Percentiles rank a stretch among this genome's conserved stretches.
Conservation (phyloP, 1,140 invertebrate genomes). For the Apis cerana region DNA sequence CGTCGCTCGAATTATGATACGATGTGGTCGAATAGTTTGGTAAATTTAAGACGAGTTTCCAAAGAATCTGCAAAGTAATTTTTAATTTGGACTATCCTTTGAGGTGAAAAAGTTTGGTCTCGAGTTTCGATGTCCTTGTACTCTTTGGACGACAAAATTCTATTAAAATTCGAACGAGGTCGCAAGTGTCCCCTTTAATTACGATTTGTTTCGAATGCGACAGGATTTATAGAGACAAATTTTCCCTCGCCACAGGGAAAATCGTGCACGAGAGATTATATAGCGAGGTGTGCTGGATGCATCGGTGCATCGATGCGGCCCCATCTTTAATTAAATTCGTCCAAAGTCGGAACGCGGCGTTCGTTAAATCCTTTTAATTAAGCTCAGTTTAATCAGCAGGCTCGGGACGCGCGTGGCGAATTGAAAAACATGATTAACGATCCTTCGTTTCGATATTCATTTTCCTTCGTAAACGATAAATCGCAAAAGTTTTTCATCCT, state of each 20-base stretch:
- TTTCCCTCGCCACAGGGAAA: background rate
- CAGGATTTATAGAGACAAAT: background rate
- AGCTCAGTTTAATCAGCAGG: slow-evolving; percentile 29
- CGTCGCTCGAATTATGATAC: no score
- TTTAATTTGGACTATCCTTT: no score
- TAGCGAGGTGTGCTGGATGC: background rate
- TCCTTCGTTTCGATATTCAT: background rate
- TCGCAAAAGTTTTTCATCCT: background rate
- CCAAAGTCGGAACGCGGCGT: slow-evolving; percentile 8
- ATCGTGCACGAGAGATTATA: background rate
- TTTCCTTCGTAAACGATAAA: background rate
- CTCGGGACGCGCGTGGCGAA: background rate
- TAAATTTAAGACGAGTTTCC: background rate
- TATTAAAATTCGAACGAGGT: no score
- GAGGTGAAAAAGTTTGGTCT: no score
- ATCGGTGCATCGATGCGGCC: slow-evolving; percentile 34
- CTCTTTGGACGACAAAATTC: no score
- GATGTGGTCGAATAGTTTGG: no score
- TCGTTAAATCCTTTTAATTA: slow-evolving; percentile 44
- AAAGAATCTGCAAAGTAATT: background rate
- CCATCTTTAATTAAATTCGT: slow-evolving; percentile 44
- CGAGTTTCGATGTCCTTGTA: no score
- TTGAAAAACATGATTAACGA: background rate
- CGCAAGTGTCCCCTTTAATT: no score
- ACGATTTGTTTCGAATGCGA: no score